Conservation (phyloP, 2,113 vertebrate species). For the Mormoops blainvillei region DNA sequence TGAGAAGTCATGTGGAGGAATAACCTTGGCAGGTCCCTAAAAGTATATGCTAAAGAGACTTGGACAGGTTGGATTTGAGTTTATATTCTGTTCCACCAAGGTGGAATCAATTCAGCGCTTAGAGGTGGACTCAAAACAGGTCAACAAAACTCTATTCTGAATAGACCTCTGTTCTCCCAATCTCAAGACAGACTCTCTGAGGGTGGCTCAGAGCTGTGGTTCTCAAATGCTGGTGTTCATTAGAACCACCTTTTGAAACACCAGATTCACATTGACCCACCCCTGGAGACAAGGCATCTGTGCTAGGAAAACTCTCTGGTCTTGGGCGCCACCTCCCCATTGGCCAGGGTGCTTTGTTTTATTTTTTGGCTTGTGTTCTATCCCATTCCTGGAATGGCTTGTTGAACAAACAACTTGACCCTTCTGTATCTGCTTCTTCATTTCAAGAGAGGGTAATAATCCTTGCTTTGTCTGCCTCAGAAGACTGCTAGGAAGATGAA, state of each 20-base stretch:
- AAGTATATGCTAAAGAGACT: not conserved
- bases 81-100: not conserved
- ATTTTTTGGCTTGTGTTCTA: not conserved
- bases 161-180: not conserved
- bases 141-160: not conserved
- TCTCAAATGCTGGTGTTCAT: not conserved
- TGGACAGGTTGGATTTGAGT: not conserved
- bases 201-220: not conserved
- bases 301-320: not conserved
- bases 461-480: not conserved
- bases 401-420: not conserved
- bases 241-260: not conserved
- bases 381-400: not conserved
- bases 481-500: not conserved
- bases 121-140: not conserved
- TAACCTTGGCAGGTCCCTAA: not conserved
- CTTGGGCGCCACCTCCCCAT: not conserved
- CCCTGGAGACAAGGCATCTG: not conserved
- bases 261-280: not conserved
- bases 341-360: not conserved
- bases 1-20: not conserved
- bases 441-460: not conserved
- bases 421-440: not conserved
- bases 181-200: not conserved
- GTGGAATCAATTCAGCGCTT: not conserved